Evolutionary conservation across 2,113 vertebrate species (phyloP), one percentile per base, ranked within the genome.

Genomic region (Toxotes chatareus): DNA sequence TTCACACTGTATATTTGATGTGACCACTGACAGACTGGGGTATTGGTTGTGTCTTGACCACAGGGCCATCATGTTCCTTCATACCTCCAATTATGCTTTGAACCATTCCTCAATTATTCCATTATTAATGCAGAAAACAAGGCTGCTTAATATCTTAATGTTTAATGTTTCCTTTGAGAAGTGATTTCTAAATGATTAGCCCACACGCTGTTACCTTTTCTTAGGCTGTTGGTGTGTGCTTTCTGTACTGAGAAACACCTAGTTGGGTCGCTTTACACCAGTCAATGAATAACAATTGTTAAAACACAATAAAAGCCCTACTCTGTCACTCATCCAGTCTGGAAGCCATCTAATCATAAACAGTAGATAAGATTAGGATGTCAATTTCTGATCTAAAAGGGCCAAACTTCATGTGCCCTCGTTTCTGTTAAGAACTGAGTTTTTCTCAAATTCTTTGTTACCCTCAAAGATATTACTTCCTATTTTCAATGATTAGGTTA

Each of bases 201-300:
- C 46, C 1, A 63, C 0, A 1, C 61, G 23, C 10, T 77, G 65
- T 73, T 27, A 27, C 27, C 27, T 82, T 82, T 84, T 49, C 62
- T 74, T 47, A n/a, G 36, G 53, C 76, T 61, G 32, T 57, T 44
- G 40, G 40, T 63, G 21, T n/a, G 44, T 66, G 73, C 61, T 83
- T 85, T 79, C 76, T 86, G 53, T 38, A 76, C 66, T 65, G 68
- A 62, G 32, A 82, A 76, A 74, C 9, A 9, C 14, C 14, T 53
- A 27, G 47, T 59, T 57, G 17, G 53, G 57, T 70, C 4, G 2
- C 47, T 19, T 14, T 7, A 32, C 56, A 46, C 17, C 2, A 51
- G 89, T 90, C 56, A 89, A 86, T 92, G 72, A 91, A 73, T 89
- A 83, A 89, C 80, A 76, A 49, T 64, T 17, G 63, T 76, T 61